A percentile compares a stretch with the other conserved stretches of the same genome.
Evolutionary conservation across 1,140 invertebrate genomes (phyloP).

Genomic region (Cotesia typhae): DNA sequence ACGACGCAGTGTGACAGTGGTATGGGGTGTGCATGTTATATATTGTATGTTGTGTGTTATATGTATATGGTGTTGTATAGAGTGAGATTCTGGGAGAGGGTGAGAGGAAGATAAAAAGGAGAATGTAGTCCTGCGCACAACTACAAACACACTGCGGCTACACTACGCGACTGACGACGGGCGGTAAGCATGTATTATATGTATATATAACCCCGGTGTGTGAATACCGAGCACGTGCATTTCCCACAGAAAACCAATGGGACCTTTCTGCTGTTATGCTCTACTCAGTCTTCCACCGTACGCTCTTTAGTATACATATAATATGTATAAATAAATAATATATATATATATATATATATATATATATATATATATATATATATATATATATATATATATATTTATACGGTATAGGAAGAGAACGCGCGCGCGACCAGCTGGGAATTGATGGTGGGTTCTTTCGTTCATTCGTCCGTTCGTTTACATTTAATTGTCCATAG

Average conservation of each 20-base stretch:
- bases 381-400: too few relatives aligned
- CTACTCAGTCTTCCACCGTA: too few relatives aligned
- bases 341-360: too few relatives aligned
- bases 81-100: background rate
- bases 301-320: too few relatives aligned
- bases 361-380: conserved; percentile 14
- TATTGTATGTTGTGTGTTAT: too few relatives aligned
- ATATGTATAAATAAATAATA: conserved; percentile 12
- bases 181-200: conserved; percentile 39
- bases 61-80: background rate
- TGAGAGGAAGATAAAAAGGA: conserved; percentile 8
- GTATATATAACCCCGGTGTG: conserved; percentile 47
- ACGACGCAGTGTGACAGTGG: too few relatives aligned
- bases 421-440: conserved; percentile 43
- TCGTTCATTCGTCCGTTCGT: background rate
- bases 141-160: conserved; percentile 17
- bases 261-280: conserved; percentile 39
- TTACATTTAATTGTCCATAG: conserved; percentile 10
- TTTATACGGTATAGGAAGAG: conserved; percentile 14
- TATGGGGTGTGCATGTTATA: too few relatives aligned
- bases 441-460: conserved; percentile 40
- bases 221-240: conserved; percentile 63
- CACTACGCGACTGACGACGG: background rate
- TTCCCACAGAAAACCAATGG: conserved; percentile 62
- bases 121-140: conserved; percentile 23